Base-by-base conservation (phyloP, 2,888 invertebrate genomes). In the Luperina nickerlii region DNA sequence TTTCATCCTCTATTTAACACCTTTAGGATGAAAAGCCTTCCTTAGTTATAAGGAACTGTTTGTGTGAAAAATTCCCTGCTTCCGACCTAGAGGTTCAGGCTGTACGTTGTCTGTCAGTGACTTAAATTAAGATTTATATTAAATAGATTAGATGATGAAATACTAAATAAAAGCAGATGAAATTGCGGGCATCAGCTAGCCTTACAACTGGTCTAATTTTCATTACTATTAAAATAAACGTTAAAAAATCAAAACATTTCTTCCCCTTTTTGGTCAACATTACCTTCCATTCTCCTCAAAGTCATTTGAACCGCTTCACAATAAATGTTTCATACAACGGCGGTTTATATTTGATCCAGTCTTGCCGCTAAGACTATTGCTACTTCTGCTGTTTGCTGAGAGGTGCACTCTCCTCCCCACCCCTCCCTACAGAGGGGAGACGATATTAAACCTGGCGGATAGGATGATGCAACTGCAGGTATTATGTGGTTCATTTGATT, bases 341-440 rank as follows among this genome's bases (percentile, higher is more conserved):
- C 63, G 73, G 74, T 75, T 85, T 84, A 77, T 81, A 76, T 82
- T 77, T 75, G 69, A 74, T 70, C 62, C 65, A 54, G 75, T 70
- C 73, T 73, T 65, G 62, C 81, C 67, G n/a, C 66, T 65, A 72
- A 81, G 70, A 81, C 85, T 87, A 80, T 85, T 87, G 82, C 85
- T 84, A 84, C 86, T 86, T 82, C 63, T 67, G 51, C 38, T 70
- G 54, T 77, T 84, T 87, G 77, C 69, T 45, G 60, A 75, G 71
- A 70, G 66, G 45, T 68, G 83, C 83, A 57, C 38, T 48, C 38
- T 54, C 18, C 24, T 0, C 24, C 68, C 42, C 24, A 4, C 32
- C 65, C n/a, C 42, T 1, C 9, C n/a, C 27, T 0, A 3, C 38
- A 62, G 45, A 9, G 24, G 70, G 51, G 54, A 62, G 38, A 38